Evolutionary conservation across 2,888 invertebrate species (phyloP), one percentile per base, ranked within the genome.

Genomic region (Pseudanteris insignis): DNA sequence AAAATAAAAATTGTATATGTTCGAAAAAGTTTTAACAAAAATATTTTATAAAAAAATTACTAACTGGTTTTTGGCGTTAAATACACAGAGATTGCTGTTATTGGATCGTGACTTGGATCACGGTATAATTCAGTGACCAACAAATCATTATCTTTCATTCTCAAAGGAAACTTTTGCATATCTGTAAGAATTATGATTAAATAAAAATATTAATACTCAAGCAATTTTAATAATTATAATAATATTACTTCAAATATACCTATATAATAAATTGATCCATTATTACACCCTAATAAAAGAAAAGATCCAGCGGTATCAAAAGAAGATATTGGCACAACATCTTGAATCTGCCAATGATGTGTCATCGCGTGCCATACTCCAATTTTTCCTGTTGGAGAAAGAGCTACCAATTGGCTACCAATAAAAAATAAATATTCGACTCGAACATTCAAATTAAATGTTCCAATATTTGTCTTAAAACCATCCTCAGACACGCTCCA

Each of bases 331-430:
- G 96, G 93, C 10, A 95, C 92, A 8, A 97, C 91, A 81, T 97
- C 96, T 78, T 96, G 96, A 29, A 94, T 91, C 83, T 97, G 97
- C 96, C 97, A 98, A 81, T 97, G 96, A 73, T 96, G 96, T 0
- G 96, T 96, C 90, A 96, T 96, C 0, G 96, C 94, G 81, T 98
- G 97, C 97, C 97, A 98, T n/a, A 98, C 97, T 1, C 98, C 97
- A 12, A 98, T 92, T 81, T 96, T 96, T 2, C 94, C 94, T 4
- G 89, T 88, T 1, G 90, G 89, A 30, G 95, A 95, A 14, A 98
- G 83, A 0, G 97, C 97, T n/a, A 99, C 98, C 66, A 98, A 82
- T 77, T 98, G 98, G 67, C 94, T 95, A 0, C 98, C 97, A 76
- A 98, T 97, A 80, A 98, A 99, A 77, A 99, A 92, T 46, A 99